phyloP scores from a whole-genome alignment of 2,113 vertebrate genomes.

The Phylloscopus trochilus region DNA sequence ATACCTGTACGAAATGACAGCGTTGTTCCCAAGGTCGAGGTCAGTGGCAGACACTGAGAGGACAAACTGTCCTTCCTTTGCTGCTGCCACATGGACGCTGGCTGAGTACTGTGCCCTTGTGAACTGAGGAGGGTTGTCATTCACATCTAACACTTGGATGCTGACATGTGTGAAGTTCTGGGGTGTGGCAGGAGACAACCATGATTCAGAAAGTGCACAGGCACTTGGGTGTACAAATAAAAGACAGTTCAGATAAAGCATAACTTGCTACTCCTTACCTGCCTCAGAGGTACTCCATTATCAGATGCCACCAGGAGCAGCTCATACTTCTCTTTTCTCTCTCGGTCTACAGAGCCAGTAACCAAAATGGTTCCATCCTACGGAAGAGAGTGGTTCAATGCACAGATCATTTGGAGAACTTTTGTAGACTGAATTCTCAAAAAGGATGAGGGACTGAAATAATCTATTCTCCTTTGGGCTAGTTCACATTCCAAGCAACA shows the following conservation, averaged over 20 bases:
- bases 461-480: background rate
- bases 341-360: slow-evolving; percentile 71
- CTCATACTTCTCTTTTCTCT: slow-evolving; percentile 67
- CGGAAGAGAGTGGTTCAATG: background rate
- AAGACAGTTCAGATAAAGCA: background rate
- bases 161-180: slow-evolving; percentile 75
- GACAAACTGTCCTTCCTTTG: slow-evolving; percentile 49
- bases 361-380: slow-evolving; percentile 75
- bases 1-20: slow-evolving; percentile 71
- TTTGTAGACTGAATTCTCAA: background rate
- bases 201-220: background rate
- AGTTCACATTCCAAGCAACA: background rate
- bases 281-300: slow-evolving; percentile 65
- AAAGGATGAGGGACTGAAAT: background rate
- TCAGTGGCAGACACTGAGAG: slow-evolving; percentile 67
- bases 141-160: slow-evolving; percentile 69
- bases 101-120: slow-evolving; percentile 35
- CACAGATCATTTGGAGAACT: background rate
- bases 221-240: background rate
- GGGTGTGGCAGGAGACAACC: background rate
- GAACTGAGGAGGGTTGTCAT: slow-evolving; percentile 74
- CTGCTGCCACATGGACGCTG: slow-evolving; percentile 31
- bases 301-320: slow-evolving; percentile 72
- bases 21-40: slow-evolving; percentile 63
- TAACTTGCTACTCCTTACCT: slow-evolving; percentile 47